A percentile compares a stretch with the other conserved stretches of the same genome.
Evolutionary conservation across 2,888 invertebrate species (phyloP).

Genomic region (Lithophane ornitopus): DNA sequence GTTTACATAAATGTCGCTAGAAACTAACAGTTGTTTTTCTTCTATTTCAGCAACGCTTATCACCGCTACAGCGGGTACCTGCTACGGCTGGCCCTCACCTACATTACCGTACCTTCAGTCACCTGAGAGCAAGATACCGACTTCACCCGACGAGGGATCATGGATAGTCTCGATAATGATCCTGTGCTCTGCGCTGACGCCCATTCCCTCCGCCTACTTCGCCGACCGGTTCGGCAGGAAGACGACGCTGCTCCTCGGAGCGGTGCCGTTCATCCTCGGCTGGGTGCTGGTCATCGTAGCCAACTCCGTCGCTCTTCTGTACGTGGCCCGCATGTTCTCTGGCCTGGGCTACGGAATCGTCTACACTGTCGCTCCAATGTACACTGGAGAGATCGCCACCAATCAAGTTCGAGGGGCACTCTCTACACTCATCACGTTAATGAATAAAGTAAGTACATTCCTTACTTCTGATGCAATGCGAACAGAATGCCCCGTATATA

Average conservation of each 20-base stretch:
- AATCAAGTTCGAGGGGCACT: conserved; percentile 91
- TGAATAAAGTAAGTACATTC: conserved; percentile 86
- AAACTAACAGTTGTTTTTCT: conserved; percentile 57
- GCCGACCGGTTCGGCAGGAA: conserved; percentile 93
- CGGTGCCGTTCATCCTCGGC: conserved; percentile 91
- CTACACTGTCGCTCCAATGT: conserved; percentile 92
- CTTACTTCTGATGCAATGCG: conserved; percentile 19
- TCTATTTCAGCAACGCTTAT: conserved; percentile 88
- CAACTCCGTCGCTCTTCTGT: conserved; percentile 89
- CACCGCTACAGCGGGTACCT: conserved; percentile 89
- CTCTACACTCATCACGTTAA: conserved; percentile 91
- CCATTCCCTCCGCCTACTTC: conserved; percentile 91
- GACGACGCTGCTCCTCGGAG: conserved; percentile 91
- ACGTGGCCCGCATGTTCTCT: conserved; percentile 91
- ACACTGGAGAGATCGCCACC: conserved; percentile 92
- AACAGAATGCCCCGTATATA: conserved; percentile 13
- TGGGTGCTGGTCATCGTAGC: conserved; percentile 92
- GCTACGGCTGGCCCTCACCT: conserved; percentile 92
- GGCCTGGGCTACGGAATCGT: conserved; percentile 92
- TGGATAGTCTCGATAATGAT: conserved; percentile 92
- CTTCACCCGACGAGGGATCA: conserved; percentile 89
- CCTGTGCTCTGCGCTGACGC: conserved; percentile 92
- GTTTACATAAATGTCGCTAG: conserved; percentile 26
- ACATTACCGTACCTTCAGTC: conserved; percentile 88
- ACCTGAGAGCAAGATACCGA: conserved; percentile 86